Evolutionary conservation across 2,113 vertebrate genomes (phyloP), one percentile per base, ranked within the genome.

Genomic region (Anguilla japonica): DNA sequence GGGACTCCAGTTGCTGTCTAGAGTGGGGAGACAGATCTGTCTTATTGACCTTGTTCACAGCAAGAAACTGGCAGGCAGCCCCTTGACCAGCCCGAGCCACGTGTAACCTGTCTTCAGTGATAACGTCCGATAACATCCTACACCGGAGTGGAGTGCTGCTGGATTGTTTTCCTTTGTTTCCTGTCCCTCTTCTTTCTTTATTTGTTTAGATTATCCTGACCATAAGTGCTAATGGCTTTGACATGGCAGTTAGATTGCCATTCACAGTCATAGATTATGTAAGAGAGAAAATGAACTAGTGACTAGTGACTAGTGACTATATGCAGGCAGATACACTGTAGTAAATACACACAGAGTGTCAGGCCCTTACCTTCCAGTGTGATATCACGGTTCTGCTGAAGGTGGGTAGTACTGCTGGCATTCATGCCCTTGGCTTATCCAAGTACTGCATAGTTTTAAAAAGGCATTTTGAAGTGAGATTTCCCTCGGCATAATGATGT

Each of bases 41-140:
- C 71, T 75, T 75, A 75, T 75, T 75, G 71, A 75, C 71, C 71
- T 34, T n/a, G 2, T 75, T 75, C 71, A 75, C 71, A 75, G 71
- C 71, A n/a, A 75, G 71, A 75, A 75, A n/a, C 71, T 75, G 71
- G 26, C 71, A 75, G 9, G 5, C 71, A 34, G 60, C 71, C 71
- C 71, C n/a, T 13, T n/a, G 1, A 75, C 71, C 60, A 26, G 60
- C 3, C 22, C 60, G 22, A 67, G 5, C 60, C 60, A 26, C 26
- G 60, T 67, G 11, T 34, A 75, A 34, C 9, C 71, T 13, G n/a
- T 75, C 71, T 75, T 75, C 71, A 34, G n/a, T 29, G 71, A 75
- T 75, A 75, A 75, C 26, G 34, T 34, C 71, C 11, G 22, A 22
- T 26, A 75, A 5, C n/a, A 75, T 13, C 71, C 22, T 22, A 75